Evolutionary conservation across 2,797 vertebrate species (phyloP).

Genomic region (Lateolabrax maculatus): DNA sequence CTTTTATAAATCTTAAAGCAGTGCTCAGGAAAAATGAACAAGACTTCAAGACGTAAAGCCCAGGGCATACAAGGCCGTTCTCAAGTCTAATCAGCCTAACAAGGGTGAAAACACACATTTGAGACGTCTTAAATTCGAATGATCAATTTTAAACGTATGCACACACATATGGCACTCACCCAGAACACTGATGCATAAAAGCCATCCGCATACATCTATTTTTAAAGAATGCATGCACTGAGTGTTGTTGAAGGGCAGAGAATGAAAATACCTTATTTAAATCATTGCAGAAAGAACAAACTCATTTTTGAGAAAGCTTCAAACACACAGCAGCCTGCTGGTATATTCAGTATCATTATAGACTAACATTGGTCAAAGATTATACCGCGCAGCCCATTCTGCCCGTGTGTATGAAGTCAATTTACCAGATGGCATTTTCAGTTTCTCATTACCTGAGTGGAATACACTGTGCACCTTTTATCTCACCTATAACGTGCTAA

Average conservation of each 20-base stretch:
- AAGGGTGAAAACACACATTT: slow-evolving; percentile 50
- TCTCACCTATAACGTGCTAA: slow-evolving; percentile 42
- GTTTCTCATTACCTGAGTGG: slow-evolving; percentile 49
- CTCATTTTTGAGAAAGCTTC: slow-evolving; percentile 42
- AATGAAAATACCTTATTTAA: slow-evolving; percentile 52
- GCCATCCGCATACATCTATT: slow-evolving; percentile 28
- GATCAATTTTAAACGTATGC: slow-evolving; percentile 44
- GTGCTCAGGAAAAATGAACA: slow-evolving; percentile 44
- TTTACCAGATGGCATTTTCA: slow-evolving; percentile 63
- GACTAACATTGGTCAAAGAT: slow-evolving; percentile 58
- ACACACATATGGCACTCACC: not conserved
- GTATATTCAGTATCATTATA: slow-evolving; percentile 53
- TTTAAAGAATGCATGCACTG: slow-evolving; percentile 32
- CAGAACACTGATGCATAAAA: slow-evolving; percentile 26
- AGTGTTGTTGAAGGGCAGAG: slow-evolving; percentile 38
- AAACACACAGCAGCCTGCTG: slow-evolving; percentile 13
- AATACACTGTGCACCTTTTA: slow-evolving; percentile 41
- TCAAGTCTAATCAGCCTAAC: slow-evolving; percentile 57
- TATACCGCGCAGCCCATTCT: slow-evolving; percentile 31
- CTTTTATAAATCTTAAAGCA: slow-evolving; percentile 24
- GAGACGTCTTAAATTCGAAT: slow-evolving; percentile 32
- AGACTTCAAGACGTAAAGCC: slow-evolving; percentile 44
- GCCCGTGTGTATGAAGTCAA: slow-evolving; percentile 43
- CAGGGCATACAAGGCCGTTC: slow-evolving; percentile 30
- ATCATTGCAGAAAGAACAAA: slow-evolving; percentile 48